Conservation (phyloP, 2,888 invertebrate species). For the Choristoneura rosaceana region DNA sequence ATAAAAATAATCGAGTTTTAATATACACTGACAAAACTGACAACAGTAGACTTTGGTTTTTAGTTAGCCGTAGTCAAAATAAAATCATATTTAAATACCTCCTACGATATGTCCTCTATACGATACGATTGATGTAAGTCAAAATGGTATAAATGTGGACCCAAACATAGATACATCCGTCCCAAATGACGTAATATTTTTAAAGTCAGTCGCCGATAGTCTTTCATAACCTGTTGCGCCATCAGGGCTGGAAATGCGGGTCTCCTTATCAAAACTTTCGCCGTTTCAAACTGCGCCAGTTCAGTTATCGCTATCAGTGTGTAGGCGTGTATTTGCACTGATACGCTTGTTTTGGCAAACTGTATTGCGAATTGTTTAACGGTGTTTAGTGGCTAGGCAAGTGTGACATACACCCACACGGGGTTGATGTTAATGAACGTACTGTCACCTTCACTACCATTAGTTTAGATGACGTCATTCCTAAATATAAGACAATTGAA, state of each 20-base stretch:
- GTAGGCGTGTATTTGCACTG: constrained; percentile 36
- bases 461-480: no score
- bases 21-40: not conserved
- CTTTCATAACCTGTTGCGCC: constrained; percentile 13
- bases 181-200: not conserved
- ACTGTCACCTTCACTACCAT: not conserved
- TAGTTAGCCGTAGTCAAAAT: not conserved
- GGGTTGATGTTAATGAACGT: not conserved
- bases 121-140: no score
- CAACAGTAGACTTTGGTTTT: not conserved
- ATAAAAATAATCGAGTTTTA: constrained; percentile 8
- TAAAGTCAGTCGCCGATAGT: not conserved
- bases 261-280: constrained; percentile 42
- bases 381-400: constrained; percentile 2
- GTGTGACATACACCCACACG: constrained; percentile 3
- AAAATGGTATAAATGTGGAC: no score
- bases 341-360: constrained; percentile 26
- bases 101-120: no score
- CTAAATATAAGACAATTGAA: no score
- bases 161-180: no score
- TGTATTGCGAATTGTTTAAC: constrained; percentile 2
- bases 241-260: not conserved
- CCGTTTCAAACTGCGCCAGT: constrained; percentile 30
- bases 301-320: constrained; percentile 26
- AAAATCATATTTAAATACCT: no score